phyloP scores from a whole-genome alignment of 2,888 invertebrate species.

The Cistogaster globosa region DNA sequence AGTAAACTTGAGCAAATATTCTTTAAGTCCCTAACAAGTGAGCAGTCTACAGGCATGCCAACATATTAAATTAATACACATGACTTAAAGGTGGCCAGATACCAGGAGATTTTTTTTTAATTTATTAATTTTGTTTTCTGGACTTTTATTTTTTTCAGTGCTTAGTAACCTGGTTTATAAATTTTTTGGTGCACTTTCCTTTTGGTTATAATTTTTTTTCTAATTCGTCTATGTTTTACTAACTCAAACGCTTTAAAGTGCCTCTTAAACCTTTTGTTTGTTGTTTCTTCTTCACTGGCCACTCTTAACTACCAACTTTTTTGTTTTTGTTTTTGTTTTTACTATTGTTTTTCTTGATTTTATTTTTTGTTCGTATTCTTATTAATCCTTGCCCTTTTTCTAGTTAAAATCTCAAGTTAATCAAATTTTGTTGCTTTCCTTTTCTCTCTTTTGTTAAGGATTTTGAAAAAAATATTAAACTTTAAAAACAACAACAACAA shows the following conservation, averaged over 20 bases:
- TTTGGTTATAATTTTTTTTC: too few species aligned
- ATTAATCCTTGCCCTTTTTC: constrained; percentile 50
- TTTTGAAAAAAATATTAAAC: constrained; percentile 42
- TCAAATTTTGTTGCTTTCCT: constrained; percentile 36
- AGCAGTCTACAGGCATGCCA: constrained; percentile 4
- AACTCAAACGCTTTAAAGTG: not conserved
- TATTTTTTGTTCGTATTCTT: constrained; percentile 20
- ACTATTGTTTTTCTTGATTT: constrained; percentile 7
- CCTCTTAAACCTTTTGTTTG: not conserved
- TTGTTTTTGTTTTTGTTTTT: not conserved
- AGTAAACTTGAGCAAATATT: constrained; percentile 33
- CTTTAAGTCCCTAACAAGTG: constrained; percentile 23
- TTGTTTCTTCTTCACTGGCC: not conserved
- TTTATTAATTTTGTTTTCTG: too few species aligned
- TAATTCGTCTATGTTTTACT: not conserved
- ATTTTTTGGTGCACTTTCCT: too few species aligned
- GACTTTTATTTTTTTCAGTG: too few species aligned
- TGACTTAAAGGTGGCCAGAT: constrained; percentile 42
- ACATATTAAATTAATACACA: constrained; percentile 5
- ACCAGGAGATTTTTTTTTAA: too few species aligned
- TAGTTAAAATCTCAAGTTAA: constrained; percentile 54
- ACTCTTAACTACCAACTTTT: too few species aligned
- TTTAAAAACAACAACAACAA: constrained; percentile 39
- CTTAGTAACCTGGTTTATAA: too few species aligned
- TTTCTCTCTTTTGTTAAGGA: constrained; percentile 1